Percentiles rank a stretch among this genome's conserved stretches.
phyloP scores from a whole-genome alignment of 2,113 vertebrate species.

The Elachura formosa region DNA sequence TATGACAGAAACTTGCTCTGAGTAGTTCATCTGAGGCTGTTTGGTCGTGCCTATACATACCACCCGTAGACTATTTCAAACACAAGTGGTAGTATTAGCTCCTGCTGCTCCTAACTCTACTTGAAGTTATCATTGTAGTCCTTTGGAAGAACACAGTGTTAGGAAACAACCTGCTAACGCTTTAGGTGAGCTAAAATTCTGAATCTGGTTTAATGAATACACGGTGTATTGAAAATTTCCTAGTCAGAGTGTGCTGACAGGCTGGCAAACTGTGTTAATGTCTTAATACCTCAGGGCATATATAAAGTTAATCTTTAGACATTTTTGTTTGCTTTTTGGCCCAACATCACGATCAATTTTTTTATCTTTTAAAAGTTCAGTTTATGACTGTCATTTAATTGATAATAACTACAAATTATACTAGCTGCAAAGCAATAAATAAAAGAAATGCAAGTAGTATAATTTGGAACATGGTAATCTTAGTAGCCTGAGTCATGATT shows the following conservation, averaged over 20 bases:
- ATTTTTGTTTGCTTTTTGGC: slow-evolving; percentile 43
- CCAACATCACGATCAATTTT: slow-evolving; percentile 34
- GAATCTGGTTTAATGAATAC: not conserved
- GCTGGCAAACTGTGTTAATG: not conserved
- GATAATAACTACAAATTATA: slow-evolving; percentile 33
- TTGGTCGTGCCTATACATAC: not conserved
- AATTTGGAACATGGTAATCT: slow-evolving; percentile 58
- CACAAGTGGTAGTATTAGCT: not conserved
- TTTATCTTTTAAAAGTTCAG: slow-evolving; percentile 33
- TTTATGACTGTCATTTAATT: slow-evolving; percentile 49
- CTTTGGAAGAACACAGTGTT: not conserved
- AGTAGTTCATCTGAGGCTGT: not conserved
- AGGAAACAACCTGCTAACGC: not conserved
- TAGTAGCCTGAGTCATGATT: slow-evolving; percentile 64
- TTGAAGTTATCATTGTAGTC: not conserved
- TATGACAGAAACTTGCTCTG: not conserved
- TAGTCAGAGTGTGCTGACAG: not conserved
- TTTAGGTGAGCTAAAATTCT: not conserved
- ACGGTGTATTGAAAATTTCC: not conserved
- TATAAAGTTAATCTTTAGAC: slow-evolving; percentile 17
- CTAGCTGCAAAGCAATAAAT: slow-evolving; percentile 28
- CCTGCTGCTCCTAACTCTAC: not conserved
- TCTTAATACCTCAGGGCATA: not conserved
- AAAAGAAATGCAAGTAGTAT: slow-evolving; percentile 46
- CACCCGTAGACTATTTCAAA: not conserved